A percentile compares a stretch with the other conserved stretches of the same genome.
These are phyloP conservation scores for Lordiphosa mommai DNA, from an alignment of 1,140 invertebrate genomes.

Conservation along the genomic window DNA sequence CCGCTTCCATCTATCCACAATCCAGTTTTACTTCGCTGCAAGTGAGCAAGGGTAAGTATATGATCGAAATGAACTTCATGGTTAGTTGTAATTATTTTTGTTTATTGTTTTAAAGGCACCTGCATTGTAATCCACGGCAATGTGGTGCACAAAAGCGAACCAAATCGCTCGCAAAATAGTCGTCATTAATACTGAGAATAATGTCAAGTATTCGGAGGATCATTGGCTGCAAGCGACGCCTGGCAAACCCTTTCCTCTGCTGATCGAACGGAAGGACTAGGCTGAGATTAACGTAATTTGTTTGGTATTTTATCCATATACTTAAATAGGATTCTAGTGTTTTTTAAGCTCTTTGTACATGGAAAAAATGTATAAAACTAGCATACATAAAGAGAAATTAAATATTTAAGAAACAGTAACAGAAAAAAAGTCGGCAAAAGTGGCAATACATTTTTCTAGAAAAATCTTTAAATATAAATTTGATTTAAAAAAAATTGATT, in stretches of 20 bases:
- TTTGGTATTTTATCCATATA: constrained; percentile 51
- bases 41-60: constrained; percentile 87
- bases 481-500: too few species aligned
- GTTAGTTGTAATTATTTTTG: constrained; percentile 12
- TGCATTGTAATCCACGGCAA: constrained; percentile 94
- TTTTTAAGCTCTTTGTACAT: constrained; percentile 41
- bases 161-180: constrained; percentile 90
- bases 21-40: constrained; percentile 89
- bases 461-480: too few species aligned
- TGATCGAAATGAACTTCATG: background rate
- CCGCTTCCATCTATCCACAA: constrained; percentile 86
- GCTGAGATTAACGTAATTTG: constrained; percentile 2
- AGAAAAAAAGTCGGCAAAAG: too few species aligned
- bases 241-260: constrained; percentile 82
- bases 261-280: constrained; percentile 81
- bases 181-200: constrained; percentile 90
- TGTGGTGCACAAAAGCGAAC: constrained; percentile 95
- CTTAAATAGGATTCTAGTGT: constrained; percentile 42
- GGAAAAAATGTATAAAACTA: constrained; percentile 28
- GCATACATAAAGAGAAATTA: constrained; percentile 33
- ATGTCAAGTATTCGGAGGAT: constrained; percentile 86
- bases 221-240: constrained; percentile 91
- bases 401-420: too few species aligned
- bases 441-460: too few species aligned
- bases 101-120: constrained; percentile 86